Percentiles rank a stretch among this genome's conserved stretches.
Conservation (phyloP, 2,113 vertebrate genomes). For the Tachycineta bicolor region DNA sequence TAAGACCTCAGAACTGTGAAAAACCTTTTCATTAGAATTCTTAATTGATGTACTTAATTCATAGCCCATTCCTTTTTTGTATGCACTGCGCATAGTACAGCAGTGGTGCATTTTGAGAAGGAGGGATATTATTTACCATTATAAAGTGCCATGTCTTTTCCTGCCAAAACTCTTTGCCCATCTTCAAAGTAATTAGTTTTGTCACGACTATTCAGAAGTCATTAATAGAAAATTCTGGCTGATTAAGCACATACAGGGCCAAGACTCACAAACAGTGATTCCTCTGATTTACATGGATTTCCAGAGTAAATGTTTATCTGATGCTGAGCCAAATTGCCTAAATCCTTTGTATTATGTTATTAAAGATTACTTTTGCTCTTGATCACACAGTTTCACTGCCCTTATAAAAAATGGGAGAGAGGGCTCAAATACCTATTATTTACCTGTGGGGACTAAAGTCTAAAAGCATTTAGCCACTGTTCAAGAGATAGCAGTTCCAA, state of each 20-base stretch:
- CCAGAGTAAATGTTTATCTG: constrained; percentile 22
- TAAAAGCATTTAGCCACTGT: background rate
- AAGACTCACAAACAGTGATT: background rate
- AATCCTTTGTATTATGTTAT: background rate
- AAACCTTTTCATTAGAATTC: background rate
- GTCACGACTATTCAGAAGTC: constrained; percentile 11
- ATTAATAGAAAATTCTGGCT: constrained; percentile 29
- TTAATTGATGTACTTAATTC: background rate
- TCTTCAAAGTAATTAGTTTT: constrained; percentile 33
- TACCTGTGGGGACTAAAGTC: background rate
- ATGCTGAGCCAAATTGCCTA: background rate
- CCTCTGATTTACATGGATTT: background rate
- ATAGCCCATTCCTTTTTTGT: background rate
- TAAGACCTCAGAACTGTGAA: background rate
- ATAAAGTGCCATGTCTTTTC: background rate
- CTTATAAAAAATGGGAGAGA: background rate
- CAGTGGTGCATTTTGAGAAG: background rate
- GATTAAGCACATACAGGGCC: background rate
- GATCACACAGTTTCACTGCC: background rate
- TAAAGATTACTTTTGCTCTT: constrained; percentile 20
- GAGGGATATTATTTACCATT: constrained; percentile 11
- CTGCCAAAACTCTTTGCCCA: background rate
- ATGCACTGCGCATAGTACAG: background rate
- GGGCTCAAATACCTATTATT: background rate
- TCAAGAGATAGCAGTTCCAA: background rate